phyloP scores from a whole-genome alignment of 2,888 invertebrate species.

The Fragum whitleyi region DNA sequence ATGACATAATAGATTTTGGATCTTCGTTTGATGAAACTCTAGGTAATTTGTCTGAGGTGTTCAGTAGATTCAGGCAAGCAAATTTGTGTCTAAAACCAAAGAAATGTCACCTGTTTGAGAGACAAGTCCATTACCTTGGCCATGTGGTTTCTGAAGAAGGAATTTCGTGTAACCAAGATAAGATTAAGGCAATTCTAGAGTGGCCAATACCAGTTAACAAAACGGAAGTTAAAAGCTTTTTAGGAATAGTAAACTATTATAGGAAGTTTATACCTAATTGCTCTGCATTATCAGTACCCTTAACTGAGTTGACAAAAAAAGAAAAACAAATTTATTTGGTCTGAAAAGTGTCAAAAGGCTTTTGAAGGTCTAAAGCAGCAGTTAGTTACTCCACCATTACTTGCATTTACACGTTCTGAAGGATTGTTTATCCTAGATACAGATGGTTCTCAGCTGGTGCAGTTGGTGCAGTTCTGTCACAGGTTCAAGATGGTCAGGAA shows the following conservation, averaged over 20 bases:
- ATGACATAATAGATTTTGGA: slow-evolving; percentile 65
- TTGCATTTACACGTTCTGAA: slow-evolving; percentile 43
- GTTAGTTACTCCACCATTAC: slow-evolving; percentile 44
- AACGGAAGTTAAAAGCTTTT: slow-evolving; percentile 45
- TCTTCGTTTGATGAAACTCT: slow-evolving; percentile 54
- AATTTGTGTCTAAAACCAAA: no score
- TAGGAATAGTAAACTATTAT: slow-evolving; percentile 47
- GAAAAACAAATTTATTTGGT: neutral
- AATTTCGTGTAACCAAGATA: no score
- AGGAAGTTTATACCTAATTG: slow-evolving; percentile 55
- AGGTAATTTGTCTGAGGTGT: no score
- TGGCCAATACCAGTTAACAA: slow-evolving; percentile 42
- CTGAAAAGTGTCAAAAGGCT: slow-evolving; percentile 31
- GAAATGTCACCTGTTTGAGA: slow-evolving; percentile 46
- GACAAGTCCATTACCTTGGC: no score
- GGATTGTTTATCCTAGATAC: slow-evolving; percentile 62
- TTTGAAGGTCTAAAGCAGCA: slow-evolving; percentile 49
- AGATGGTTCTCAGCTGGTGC: slow-evolving; percentile 62
- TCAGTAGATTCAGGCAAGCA: no score
- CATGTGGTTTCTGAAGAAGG: no score
- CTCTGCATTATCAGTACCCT: no score
- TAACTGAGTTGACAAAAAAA: neutral
- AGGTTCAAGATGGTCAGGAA: slow-evolving; percentile 47
- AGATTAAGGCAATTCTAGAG: slow-evolving; percentile 28
- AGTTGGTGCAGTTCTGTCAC: slow-evolving; percentile 62